phyloP scores from a whole-genome alignment of 2,888 invertebrate species.

The Augochlorella aurata region DNA sequence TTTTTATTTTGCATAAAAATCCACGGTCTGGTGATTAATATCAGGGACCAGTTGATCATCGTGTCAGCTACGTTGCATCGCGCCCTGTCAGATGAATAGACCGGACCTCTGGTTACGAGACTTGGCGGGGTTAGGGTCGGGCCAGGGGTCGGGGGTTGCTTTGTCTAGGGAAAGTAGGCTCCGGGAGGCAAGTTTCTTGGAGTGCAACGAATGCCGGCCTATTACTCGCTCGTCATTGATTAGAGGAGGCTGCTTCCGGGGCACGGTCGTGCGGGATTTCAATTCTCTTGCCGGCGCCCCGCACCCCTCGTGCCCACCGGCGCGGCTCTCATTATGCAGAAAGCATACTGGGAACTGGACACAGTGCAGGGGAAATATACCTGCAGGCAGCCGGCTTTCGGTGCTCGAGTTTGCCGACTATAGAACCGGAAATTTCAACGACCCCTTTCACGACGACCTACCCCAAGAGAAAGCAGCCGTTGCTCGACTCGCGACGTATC shows the following conservation, averaged over 20 bases:
- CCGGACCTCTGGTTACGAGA: background rate
- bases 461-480: constrained; percentile 61
- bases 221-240: constrained; percentile 50
- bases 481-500: constrained; percentile 52
- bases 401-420: constrained; percentile 57
- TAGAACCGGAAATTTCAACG: constrained; percentile 63
- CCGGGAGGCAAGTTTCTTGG: constrained; percentile 13
- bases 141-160: background rate
- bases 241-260: constrained; percentile 29
- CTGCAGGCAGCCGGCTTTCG: constrained; percentile 52
- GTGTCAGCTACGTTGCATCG: background rate
- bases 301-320: background rate
- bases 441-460: constrained; percentile 64
- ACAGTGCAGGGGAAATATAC: constrained; percentile 54
- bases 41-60: background rate
- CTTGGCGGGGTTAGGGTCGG: background rate
- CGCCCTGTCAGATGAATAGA: background rate
- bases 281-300: constrained; percentile 23
- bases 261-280: constrained; percentile 35
- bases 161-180: constrained; percentile 7
- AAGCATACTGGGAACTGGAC: constrained; percentile 56
- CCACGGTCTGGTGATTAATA: no score
- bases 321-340: constrained; percentile 55
- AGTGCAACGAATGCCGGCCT: constrained; percentile 19
- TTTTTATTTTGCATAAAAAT: no score